These are phyloP conservation scores for Amniataba percoides DNA, from an alignment of 2,797 vertebrate genomes.

Conservation along the genomic window DNA sequence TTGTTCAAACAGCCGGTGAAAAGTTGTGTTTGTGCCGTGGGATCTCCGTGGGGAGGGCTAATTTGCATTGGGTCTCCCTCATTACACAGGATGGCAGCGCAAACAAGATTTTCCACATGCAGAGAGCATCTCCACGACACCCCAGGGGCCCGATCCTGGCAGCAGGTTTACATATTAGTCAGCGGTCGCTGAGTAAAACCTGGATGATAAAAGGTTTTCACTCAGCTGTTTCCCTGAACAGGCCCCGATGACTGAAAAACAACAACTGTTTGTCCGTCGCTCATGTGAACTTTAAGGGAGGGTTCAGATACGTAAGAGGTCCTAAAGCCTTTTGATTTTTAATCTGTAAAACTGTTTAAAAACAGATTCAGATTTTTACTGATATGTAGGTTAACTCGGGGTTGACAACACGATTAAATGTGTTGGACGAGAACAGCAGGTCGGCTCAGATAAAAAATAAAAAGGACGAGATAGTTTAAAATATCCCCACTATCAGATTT, in stretches of 20 bases:
- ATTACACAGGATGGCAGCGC: slow-evolving; percentile 5
- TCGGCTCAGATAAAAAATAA: no score
- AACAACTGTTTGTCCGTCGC: background rate
- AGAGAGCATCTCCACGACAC: background rate
- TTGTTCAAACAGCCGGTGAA: slow-evolving; percentile 23
- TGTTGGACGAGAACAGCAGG: no score
- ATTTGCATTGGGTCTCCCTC: slow-evolving; percentile 45
- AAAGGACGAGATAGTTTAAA: no score
- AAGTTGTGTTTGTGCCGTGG: slow-evolving; percentile 23
- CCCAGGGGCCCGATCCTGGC: background rate
- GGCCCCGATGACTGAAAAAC: background rate
- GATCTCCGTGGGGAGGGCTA: slow-evolving; percentile 9
- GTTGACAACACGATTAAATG: no score
- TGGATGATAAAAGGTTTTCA: background rate
- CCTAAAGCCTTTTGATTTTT: background rate
- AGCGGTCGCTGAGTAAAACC: background rate
- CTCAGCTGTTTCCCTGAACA: background rate
- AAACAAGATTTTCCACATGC: slow-evolving; percentile 29
- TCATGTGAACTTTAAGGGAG: background rate
- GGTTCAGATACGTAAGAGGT: background rate
- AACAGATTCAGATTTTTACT: background rate
- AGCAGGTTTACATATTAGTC: background rate
- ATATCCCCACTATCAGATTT: background rate
- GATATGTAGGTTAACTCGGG: no score
- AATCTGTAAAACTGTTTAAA: background rate